A percentile compares a stretch with the other conserved stretches of the same genome.
These are phyloP conservation scores for Geotrupes spiniger DNA, from an alignment of 2,888 invertebrate genomes.

Conservation along the genomic window DNA sequence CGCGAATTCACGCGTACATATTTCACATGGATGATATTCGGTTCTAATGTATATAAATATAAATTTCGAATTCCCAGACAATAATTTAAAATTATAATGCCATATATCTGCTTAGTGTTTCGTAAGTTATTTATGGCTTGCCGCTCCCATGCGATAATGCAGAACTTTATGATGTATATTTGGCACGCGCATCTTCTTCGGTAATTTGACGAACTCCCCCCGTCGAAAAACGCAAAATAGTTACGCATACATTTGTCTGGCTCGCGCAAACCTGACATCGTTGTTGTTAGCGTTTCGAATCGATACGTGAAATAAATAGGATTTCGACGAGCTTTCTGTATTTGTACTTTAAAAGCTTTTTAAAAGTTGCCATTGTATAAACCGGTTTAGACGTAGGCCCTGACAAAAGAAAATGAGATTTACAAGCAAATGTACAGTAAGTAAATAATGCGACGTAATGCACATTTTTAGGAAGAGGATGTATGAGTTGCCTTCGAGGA, in stretches of 20 bases:
- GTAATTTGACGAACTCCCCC: not conserved
- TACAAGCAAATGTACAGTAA: conserved; percentile 3
- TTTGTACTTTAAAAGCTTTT: not conserved
- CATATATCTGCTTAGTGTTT: conserved; percentile 1
- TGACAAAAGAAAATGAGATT: conserved; percentile 4
- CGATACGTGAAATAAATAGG: no score
- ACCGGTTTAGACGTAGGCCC: not conserved
- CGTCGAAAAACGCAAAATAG: no score
- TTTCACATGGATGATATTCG: no score
- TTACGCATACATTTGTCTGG: no score
- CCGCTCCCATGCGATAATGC: not conserved
- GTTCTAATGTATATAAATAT: conserved; percentile 1
- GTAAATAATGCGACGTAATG: conserved; percentile 2
- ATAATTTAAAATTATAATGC: conserved; percentile 6
- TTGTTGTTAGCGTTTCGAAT: no score
- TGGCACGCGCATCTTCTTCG: not conserved
- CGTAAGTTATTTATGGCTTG: conserved; percentile 4
- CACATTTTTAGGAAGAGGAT: no score
- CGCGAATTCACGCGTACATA: no score
- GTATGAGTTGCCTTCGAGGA: no score
- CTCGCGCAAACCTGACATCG: no score
- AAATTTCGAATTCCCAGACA: conserved; percentile 3
- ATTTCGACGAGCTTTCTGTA: not conserved
- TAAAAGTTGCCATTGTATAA: conserved; percentile 2
- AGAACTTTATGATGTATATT: conserved; percentile 1